phyloP scores from a whole-genome alignment of 1,140 invertebrate genomes.

The Brachionus plicatilis region DNA sequence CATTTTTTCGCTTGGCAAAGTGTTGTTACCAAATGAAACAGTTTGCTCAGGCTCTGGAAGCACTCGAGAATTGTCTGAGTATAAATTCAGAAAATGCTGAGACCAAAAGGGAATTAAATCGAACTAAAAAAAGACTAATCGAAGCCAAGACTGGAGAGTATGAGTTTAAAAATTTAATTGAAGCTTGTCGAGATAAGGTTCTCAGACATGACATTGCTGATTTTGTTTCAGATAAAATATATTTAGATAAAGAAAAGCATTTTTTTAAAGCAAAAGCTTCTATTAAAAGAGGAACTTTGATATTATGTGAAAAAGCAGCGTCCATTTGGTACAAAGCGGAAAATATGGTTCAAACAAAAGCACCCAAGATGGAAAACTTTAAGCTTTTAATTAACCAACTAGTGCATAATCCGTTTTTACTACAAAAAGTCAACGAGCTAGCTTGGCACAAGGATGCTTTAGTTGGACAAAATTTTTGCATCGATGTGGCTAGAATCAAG shows the following conservation, averaged over 20 bases:
- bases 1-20: background rate
- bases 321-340: background rate
- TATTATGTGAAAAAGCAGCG: background rate
- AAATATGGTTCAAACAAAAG: background rate
- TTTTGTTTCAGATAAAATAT: background rate
- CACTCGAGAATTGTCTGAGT: background rate
- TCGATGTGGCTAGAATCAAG: background rate
- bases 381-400: background rate
- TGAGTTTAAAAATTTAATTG: background rate
- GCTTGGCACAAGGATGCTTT: background rate
- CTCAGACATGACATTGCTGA: slow-evolving; percentile 2
- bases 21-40: background rate
- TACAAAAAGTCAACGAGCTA: background rate
- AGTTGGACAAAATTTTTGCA: background rate
- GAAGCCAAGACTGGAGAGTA: background rate
- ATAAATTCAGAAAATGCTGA: background rate
- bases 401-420: background rate
- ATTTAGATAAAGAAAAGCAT: background rate
- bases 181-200: background rate
- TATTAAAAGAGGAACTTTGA: slow-evolving; percentile 2
- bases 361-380: background rate
- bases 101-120: background rate
- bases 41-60: background rate
- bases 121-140: background rate
- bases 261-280: background rate